These are phyloP conservation scores for Nyleta sp. DNA, from an alignment of 2,888 invertebrate species.

Conservation along the genomic window DNA sequence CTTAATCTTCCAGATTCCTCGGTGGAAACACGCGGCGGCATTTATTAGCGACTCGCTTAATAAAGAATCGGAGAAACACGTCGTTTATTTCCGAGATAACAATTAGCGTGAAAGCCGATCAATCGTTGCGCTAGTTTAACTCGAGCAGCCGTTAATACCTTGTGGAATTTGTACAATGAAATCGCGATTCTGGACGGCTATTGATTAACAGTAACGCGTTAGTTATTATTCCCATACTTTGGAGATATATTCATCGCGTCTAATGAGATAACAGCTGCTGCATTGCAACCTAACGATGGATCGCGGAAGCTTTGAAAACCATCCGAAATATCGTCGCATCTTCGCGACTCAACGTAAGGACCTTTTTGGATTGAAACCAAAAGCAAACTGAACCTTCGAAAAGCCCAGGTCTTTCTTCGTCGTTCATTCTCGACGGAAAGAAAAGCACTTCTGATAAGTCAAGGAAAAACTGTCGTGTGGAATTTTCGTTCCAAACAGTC, in stretches of 20 bases:
- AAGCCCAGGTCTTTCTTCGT: too few species aligned
- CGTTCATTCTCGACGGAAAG: too few species aligned
- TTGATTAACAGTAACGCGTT: conserved; percentile 31
- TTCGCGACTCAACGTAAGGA: conserved; percentile 24
- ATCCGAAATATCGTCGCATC: conserved; percentile 19
- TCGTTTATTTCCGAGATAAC: conserved; percentile 16
- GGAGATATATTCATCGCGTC: too few species aligned
- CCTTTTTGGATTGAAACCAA: conserved; percentile 31
- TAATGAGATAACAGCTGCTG: too few species aligned
- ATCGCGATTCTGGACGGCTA: conserved; percentile 28
- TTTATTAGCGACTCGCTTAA: conserved; percentile 10
- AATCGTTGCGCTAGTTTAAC: conserved; percentile 29
- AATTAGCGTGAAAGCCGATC: conserved; percentile 33
- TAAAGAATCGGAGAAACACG: conserved; percentile 13
- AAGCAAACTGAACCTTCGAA: conserved; percentile 34
- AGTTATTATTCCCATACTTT: too few species aligned
- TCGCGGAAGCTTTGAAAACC: too few species aligned
- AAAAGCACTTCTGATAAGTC: conserved; percentile 4
- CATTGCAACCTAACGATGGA: too few species aligned
- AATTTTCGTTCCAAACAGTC: conserved; percentile 27
- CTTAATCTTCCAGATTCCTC: conserved; percentile 24
- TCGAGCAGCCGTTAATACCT: conserved; percentile 9
- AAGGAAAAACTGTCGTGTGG: conserved; percentile 9
- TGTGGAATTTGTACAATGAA: conserved; percentile 5
- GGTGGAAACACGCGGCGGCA: background rate